Conservation (phyloP, 2,888 invertebrate genomes). For the Metacarcinus magister region DNA sequence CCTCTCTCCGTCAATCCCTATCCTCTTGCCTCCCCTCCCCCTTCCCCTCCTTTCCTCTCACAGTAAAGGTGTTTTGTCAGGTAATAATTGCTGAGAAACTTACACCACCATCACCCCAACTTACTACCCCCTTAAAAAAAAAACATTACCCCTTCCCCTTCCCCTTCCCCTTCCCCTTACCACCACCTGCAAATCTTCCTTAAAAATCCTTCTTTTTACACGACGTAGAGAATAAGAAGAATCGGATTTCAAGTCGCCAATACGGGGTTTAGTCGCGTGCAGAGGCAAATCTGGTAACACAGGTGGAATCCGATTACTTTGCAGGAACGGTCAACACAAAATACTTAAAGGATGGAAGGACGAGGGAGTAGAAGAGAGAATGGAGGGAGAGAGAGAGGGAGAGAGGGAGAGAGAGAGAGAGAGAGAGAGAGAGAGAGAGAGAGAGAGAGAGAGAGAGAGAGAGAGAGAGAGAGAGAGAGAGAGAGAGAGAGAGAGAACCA, state of each 20-base stretch:
- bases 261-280: neutral
- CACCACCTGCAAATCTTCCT: neutral
- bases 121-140: neutral
- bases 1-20: neutral
- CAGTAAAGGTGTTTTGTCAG: conserved; percentile 4
- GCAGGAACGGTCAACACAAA: neutral
- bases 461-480: neutral
- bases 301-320: neutral
- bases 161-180: neutral
- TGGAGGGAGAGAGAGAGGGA: neutral
- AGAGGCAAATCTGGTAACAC: neutral
- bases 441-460: neutral
- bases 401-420: neutral
- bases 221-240: neutral
- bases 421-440: neutral
- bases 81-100: neutral
- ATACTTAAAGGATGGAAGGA: neutral
- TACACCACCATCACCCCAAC: neutral
- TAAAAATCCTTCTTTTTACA: neutral
- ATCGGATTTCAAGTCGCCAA: neutral
- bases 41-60: neutral
- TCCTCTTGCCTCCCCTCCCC: neutral
- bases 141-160: neutral
- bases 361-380: neutral
- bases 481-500: neutral